Percentiles rank a stretch among this genome's conserved stretches.
Evolutionary conservation across 2,888 invertebrate genomes (phyloP).

Genomic region (Erynnis tages): DNA sequence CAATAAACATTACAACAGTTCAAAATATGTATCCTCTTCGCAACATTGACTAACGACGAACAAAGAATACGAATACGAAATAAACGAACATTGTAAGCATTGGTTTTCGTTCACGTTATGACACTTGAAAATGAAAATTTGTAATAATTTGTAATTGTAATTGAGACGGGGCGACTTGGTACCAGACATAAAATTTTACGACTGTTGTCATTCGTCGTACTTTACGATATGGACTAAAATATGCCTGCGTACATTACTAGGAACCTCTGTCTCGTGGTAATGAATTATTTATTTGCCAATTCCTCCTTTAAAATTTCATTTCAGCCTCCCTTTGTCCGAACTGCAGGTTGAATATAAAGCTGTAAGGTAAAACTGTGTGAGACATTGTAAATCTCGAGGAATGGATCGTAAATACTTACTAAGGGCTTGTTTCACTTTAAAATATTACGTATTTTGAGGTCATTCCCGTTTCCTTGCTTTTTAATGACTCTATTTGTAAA

Average conservation of each 20-base stretch:
- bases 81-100: conserved; percentile 51
- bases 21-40: conserved; percentile 38
- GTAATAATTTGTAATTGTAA: conserved; percentile 80
- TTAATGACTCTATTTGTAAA: conserved; percentile 51
- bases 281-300: conserved; percentile 76
- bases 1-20: too few species aligned
- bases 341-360: conserved; percentile 43
- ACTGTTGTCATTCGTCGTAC: conserved; percentile 68
- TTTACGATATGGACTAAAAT: conserved; percentile 75
- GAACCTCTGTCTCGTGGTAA: conserved; percentile 56
- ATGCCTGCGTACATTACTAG: conserved; percentile 67
- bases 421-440: conserved; percentile 41
- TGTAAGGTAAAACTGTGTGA: conserved; percentile 48
- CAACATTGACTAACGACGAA: conserved; percentile 33
- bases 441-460: conserved; percentile 34
- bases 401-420: conserved; percentile 51
- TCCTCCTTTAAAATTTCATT: conserved; percentile 63
- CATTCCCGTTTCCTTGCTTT: conserved; percentile 39
- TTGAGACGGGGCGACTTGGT: conserved; percentile 65
- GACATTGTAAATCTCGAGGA: conserved; percentile 57
- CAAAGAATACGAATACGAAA: conserved; percentile 40
- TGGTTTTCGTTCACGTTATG: conserved; percentile 48
- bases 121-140: conserved; percentile 63
- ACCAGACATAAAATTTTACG: conserved; percentile 72
- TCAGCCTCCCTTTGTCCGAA: conserved; percentile 53